Evolutionary conservation across 2,888 invertebrate species (phyloP), one percentile per base, ranked within the genome.

Genomic region (Abrostola triplasia): DNA sequence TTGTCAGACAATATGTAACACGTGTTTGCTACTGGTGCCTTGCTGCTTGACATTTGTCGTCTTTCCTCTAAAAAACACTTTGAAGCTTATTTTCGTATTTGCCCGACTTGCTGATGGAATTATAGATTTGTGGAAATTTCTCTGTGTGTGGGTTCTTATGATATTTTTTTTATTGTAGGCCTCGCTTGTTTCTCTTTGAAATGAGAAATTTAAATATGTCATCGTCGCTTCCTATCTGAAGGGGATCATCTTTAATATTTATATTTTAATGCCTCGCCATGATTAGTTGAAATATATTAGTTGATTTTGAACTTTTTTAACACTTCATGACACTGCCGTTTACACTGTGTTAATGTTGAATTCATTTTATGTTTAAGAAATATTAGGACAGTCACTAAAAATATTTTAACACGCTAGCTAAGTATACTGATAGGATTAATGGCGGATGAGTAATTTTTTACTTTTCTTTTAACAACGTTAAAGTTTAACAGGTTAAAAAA

Each of bases 31-130:
- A 87, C 91, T 89, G 89, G 64, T 85, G 89, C 85, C 85, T 87
- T 85, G 87, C 86, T 88, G 89, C 84, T 88, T 86, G 90, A 92
- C 91, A 92, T 92, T 92, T 92, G 92, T 92, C 89, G 90, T 87
- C 88, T 91, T 89, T 83, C 87, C 85, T 90, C 87, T 92, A 92
- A 93, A 93, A 93, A 92, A 93, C 88, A 90, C 93, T 93, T 94
- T 93, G 93, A 93, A 90, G 92, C 90, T 92, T 93, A 94, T 94
- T 94, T 93, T 93, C 90, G 93, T 93, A 90, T 92, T 92, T 88
- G 90, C 90, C 84, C 73, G 84, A 80, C 83, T 86, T 87, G 93
- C 86, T 90, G 93, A 94, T 89, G 82, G 93, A 93, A 91, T 92
- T 93, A 94, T 93, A 88, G 92, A 91, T 94, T 92, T 91, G 90